Evolutionary conservation across 2,888 invertebrate species (phyloP).

Genomic region (Lymantria monacha): DNA sequence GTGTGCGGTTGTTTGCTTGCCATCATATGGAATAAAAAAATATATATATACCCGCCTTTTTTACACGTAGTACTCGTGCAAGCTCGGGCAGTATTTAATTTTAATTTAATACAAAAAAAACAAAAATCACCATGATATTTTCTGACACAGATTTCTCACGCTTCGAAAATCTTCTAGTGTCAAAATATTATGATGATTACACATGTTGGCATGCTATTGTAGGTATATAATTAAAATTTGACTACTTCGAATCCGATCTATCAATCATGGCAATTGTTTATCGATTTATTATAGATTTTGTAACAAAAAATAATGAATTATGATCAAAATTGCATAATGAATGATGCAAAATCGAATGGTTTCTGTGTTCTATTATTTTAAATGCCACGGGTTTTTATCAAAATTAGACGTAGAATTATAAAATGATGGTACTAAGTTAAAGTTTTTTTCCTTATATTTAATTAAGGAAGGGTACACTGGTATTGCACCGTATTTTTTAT

Average conservation of each 20-base stretch:
- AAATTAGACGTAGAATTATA: constrained; percentile 1
- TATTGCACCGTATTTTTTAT: neutral
- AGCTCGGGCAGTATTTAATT: too few relatives aligned
- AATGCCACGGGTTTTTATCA: constrained; percentile 9
- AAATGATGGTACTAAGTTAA: neutral
- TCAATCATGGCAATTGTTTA: constrained; percentile 42
- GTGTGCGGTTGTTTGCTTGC: too few relatives aligned
- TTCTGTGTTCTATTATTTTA: constrained; percentile 6
- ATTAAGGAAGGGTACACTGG: constrained; percentile 4
- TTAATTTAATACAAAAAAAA: too few relatives aligned
- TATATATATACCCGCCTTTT: too few relatives aligned
- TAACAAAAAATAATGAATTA: constrained; percentile 26
- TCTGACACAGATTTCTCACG: too few relatives aligned
- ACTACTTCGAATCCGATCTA: constrained; percentile 52
- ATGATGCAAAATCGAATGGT: neutral
- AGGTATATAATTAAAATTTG: constrained; percentile 47
- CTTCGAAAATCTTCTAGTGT: too few relatives aligned
- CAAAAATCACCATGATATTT: too few relatives aligned
- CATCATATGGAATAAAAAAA: too few relatives aligned
- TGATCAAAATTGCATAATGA: constrained; percentile 21
- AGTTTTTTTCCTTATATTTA: constrained; percentile 1
- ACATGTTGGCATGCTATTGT: constrained; percentile 43
- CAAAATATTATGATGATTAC: constrained; percentile 54
- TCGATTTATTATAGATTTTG: constrained; percentile 32
- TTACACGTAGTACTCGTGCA: too few relatives aligned